A percentile compares a stretch with the other conserved stretches of the same genome.
phyloP scores from a whole-genome alignment of 35 echinoderm and acorn worm species.

The Acanthaster planci region DNA sequence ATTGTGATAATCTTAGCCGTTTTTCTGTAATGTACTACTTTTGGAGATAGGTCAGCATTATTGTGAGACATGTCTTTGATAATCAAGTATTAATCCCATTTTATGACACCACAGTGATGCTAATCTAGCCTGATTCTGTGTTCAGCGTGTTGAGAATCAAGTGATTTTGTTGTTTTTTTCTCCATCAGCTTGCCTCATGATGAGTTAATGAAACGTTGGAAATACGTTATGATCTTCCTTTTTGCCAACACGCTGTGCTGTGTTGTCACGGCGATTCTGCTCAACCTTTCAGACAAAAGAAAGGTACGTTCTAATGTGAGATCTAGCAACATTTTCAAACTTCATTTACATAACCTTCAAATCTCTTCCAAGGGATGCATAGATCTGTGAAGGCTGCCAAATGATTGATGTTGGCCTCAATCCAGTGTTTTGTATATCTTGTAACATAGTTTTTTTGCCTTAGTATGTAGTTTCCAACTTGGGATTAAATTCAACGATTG shows the following conservation, averaged over 20 bases:
- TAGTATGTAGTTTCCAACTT: no score
- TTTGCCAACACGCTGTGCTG: conserved; percentile 60
- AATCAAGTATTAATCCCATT: not conserved
- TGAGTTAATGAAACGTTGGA: conserved; percentile 38
- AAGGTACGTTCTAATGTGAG: conserved; percentile 36
- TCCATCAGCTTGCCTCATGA: conserved; percentile 2
- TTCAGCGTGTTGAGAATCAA: not conserved
- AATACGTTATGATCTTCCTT: conserved; percentile 70
- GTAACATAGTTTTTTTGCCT: no score
- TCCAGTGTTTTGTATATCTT: no score
- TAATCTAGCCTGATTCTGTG: not conserved
- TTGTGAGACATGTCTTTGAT: not conserved
- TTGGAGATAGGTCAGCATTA: not conserved
- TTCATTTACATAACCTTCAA: not conserved
- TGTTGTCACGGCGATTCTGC: conserved; percentile 48
- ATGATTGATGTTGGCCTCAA: no score
- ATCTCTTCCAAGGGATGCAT: not conserved
- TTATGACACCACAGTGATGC: not conserved
- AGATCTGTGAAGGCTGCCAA: not conserved
- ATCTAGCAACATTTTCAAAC: not conserved
- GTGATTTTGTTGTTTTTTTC: conserved; percentile 6
- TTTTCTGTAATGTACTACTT: no score
- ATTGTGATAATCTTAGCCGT: no score
- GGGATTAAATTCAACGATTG: no score
- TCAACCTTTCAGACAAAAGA: conserved; percentile 69